phyloP scores from a whole-genome alignment of 2,888 invertebrate species.

The Adela reaumurella region DNA sequence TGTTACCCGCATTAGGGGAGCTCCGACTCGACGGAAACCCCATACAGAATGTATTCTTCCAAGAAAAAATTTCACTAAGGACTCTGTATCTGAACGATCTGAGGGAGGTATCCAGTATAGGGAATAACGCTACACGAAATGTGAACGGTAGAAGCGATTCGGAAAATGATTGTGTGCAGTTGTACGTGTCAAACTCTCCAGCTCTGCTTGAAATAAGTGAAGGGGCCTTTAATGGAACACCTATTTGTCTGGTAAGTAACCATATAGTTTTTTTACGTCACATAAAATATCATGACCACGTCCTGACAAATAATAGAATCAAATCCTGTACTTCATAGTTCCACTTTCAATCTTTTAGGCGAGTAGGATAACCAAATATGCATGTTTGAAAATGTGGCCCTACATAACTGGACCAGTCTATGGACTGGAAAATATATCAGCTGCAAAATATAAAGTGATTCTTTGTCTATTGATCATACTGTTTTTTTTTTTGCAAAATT shows the following conservation, averaged over 20 bases:
- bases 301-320: too few species aligned
- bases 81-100: slow-evolving; percentile 42
- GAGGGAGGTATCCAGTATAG: slow-evolving; percentile 25
- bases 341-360: too few species aligned
- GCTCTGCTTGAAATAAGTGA: slow-evolving; percentile 33
- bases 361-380: too few species aligned
- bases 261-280: too few species aligned
- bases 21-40: slow-evolving; percentile 54
- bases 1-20: slow-evolving; percentile 44
- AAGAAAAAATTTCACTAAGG: slow-evolving; percentile 37
- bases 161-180: slow-evolving; percentile 37
- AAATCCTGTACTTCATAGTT: too few species aligned
- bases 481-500: too few species aligned
- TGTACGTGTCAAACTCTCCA: slow-evolving; percentile 44
- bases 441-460: too few species aligned
- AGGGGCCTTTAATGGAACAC: slow-evolving; percentile 45
- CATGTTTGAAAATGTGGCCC: too few species aligned
- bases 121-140: slow-evolving; percentile 46
- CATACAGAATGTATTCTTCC: slow-evolving; percentile 41
- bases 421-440: too few species aligned
- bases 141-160: slow-evolving; percentile 32
- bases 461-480: too few species aligned
- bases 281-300: too few species aligned
- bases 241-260: slow-evolving; percentile 50
- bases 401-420: too few species aligned